These are phyloP conservation scores for Pelecanus crispus DNA, from an alignment of 2,113 vertebrate genomes.

Conservation along the genomic window DNA sequence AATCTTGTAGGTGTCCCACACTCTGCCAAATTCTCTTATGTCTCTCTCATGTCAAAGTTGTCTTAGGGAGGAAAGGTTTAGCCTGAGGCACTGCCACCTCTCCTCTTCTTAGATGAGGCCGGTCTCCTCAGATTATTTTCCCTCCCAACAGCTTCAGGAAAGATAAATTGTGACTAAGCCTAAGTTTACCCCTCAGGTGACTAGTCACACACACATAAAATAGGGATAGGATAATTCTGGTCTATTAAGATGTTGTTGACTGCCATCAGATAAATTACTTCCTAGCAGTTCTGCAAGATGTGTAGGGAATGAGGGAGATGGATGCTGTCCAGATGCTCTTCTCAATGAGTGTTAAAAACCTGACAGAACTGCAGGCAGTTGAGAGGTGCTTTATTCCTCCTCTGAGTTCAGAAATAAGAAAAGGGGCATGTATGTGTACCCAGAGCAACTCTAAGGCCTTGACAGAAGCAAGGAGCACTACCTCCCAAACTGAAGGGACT, in stretches of 20 bases:
- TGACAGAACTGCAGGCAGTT: not conserved
- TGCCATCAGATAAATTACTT: not conserved
- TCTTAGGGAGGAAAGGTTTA: not conserved
- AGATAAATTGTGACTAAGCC: not conserved
- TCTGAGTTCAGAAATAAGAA: not conserved
- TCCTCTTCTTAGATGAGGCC: not conserved
- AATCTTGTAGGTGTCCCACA: not conserved
- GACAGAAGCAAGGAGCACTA: not conserved
- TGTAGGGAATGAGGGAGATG: not conserved
- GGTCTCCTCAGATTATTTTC: not conserved
- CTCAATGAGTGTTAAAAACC: not conserved
- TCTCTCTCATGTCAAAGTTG: not conserved
- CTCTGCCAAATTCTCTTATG: not conserved
- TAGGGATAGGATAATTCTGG: not conserved
- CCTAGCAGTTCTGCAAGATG: not conserved
- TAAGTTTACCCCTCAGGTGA: not conserved
- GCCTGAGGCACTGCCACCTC: not conserved
- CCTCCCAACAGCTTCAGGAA: not conserved
- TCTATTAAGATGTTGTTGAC: not conserved
- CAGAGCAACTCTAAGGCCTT: not conserved
- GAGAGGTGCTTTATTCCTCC: not conserved
- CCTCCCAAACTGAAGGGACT: not conserved
- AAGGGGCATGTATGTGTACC: not conserved
- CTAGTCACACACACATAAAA: not conserved
- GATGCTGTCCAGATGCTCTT: slow-evolving; percentile 4